phyloP scores from a whole-genome alignment of 2,113 vertebrate species.

The Brachirus orientalis region DNA sequence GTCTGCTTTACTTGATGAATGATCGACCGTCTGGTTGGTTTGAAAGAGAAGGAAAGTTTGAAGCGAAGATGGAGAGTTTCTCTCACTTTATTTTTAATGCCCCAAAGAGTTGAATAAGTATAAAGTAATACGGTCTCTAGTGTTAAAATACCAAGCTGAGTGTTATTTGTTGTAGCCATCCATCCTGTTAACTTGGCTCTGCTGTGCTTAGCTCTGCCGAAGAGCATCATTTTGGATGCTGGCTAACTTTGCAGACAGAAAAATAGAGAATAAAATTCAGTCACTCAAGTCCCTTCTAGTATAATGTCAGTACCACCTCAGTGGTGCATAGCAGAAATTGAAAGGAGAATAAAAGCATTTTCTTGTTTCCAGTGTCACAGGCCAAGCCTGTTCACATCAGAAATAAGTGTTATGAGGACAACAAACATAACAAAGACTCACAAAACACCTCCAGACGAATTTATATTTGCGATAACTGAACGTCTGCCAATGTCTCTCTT shows the following conservation, averaged over 20 bases:
- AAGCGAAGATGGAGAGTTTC: constrained; percentile 7
- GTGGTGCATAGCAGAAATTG: not conserved
- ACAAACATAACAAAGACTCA: not conserved
- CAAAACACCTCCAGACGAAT: not conserved
- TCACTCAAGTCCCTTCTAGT: constrained; percentile 44
- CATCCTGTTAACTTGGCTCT: constrained; percentile 32
- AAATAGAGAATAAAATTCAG: constrained; percentile 60
- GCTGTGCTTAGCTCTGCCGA: constrained; percentile 28
- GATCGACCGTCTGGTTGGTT: constrained; percentile 40
- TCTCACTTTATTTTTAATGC: not conserved
- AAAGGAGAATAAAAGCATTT: constrained; percentile 14
- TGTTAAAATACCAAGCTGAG: constrained; percentile 11
- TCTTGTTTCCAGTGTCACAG: constrained; percentile 5
- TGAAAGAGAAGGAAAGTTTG: constrained; percentile 18
- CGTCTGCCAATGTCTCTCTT: constrained; percentile 38
- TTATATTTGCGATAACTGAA: constrained; percentile 17
- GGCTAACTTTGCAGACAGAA: constrained; percentile 56
- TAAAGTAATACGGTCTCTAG: constrained; percentile 37
- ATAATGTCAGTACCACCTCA: constrained; percentile 56
- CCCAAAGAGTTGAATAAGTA: constrained; percentile 1
- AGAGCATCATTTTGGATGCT: constrained; percentile 52
- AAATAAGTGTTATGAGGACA: constrained; percentile 7
- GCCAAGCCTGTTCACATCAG: constrained; percentile 12
- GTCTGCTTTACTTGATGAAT: constrained; percentile 10
- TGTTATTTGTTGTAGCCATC: constrained; percentile 20